Conservation (phyloP, 2,113 vertebrate species). For the Lontra canadensis region DNA sequence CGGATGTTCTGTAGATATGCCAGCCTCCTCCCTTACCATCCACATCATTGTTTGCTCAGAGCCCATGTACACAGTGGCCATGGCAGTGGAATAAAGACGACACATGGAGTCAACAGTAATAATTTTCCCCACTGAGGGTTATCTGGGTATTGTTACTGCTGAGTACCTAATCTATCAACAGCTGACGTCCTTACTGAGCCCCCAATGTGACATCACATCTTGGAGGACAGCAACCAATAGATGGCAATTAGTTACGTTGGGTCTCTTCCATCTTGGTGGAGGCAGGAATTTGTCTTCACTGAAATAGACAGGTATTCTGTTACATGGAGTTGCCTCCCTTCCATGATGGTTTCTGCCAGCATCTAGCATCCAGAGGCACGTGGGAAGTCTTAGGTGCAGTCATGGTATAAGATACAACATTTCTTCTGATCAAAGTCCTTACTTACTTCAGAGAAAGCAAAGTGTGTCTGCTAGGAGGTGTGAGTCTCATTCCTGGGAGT, state of each 20-base stretch:
- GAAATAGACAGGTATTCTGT: neutral
- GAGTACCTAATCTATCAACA: neutral
- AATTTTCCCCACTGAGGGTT: neutral
- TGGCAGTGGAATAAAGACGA: neutral
- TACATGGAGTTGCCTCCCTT: neutral
- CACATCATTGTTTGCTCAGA: too few species aligned
- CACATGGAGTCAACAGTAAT: too few species aligned
- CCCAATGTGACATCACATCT: neutral
- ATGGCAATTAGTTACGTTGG: too few species aligned
- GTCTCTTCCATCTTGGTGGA: neutral
- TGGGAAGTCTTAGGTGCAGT: neutral
- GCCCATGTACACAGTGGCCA: neutral
- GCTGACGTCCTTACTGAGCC: neutral
- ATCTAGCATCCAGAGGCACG: neutral
- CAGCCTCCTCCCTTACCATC: neutral
- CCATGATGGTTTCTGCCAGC: neutral
- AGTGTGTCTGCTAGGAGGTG: neutral
- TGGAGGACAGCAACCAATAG: neutral
- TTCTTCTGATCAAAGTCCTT: neutral
- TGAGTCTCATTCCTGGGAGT: neutral
- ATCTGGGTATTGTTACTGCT: neutral
- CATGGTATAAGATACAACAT: neutral
- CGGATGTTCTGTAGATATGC: too few species aligned
- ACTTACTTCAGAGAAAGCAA: neutral
- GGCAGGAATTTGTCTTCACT: neutral